Evolutionary conservation across 2,797 vertebrate species (phyloP), one percentile per base, ranked within the genome.

Genomic region (Lepilemur ruficaudatus): DNA sequence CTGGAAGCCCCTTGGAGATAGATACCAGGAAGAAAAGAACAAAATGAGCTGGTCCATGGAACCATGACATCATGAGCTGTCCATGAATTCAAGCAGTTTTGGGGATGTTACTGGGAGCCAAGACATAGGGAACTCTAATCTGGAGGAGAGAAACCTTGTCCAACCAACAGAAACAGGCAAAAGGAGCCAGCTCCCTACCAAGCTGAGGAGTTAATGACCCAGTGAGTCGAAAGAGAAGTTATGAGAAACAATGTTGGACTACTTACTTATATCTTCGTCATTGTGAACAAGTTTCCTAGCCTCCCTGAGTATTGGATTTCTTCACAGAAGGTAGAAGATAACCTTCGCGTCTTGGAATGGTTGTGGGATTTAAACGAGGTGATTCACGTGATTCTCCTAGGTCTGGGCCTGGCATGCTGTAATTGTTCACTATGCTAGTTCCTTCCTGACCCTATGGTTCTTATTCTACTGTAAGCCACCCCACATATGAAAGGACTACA

Each of bases 351-450:
- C 57, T 78, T 6, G 13, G 35, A 69, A 80, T 7, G 15, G 7
- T 9, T 23, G 13, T 50, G 30, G 48, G 48, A 9, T 82, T 43
- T n/a, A 23, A 20, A 14, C 0, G 10, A 38, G 46, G 22, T 17
- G 9, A 7, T 11, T 13, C 9, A 1, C 4, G 30, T 5, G 43
- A 18, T 63, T 22, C 59, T 6, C 23, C 23, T 20, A 7, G 41
- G 14, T 4, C n/a, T 38, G 10, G 32, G 17, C 30, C 50, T 7
- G 2, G 10, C 28, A 1, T 0, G 0, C 46, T 48, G 12, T 22
- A 20, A 13, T 48, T 75, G 61, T 41, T 63, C 32, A 15, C 55
- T 41, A 0, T 30, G 6, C 7, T 23, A 2, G 18, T 32, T 80
- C 75, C 70, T 70, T 73, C 17, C 22, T 46, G 28, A 69, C 43